phyloP scores from a whole-genome alignment of 2,113 vertebrate species.

The Thomomys bottae region DNA sequence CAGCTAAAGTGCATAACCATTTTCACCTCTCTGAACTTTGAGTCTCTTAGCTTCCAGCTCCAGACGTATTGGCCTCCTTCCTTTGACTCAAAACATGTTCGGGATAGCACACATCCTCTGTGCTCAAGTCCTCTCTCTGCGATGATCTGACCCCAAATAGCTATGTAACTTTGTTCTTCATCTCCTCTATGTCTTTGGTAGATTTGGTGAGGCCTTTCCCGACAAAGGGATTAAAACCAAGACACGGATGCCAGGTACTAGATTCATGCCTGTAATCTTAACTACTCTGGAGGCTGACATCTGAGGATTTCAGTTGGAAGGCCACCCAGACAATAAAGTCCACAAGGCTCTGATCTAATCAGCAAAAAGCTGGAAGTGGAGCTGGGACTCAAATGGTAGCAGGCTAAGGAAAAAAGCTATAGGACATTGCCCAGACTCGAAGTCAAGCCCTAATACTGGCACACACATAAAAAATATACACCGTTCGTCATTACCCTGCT shows the following conservation, averaged over 20 bases:
- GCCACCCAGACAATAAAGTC: too few relatives aligned
- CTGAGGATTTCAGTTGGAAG: too few relatives aligned
- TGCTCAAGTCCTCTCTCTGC: background rate
- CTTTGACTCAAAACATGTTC: background rate
- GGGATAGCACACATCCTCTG: background rate
- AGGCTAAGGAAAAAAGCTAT: too few relatives aligned
- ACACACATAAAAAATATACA: too few relatives aligned
- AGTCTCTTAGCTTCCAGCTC: background rate
- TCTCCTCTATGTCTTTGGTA: background rate
- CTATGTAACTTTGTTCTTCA: background rate
- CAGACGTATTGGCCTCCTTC: background rate
- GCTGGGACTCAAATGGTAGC: too few relatives aligned
- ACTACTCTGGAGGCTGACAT: too few relatives aligned
- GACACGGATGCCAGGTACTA: background rate
- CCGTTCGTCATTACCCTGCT: background rate
- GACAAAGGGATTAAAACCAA: background rate
- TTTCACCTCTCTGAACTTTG: background rate
- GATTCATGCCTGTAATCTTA: too few relatives aligned
- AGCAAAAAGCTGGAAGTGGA: too few relatives aligned
- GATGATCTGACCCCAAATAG: background rate
- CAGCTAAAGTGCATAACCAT: background rate
- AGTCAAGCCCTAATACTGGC: too few relatives aligned
- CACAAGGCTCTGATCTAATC: too few relatives aligned
- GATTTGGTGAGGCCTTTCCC: constrained; percentile 11
- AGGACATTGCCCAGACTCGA: too few relatives aligned